These are phyloP conservation scores for Lathronympha strigana DNA, from an alignment of 2,888 invertebrate species.

Conservation along the genomic window DNA sequence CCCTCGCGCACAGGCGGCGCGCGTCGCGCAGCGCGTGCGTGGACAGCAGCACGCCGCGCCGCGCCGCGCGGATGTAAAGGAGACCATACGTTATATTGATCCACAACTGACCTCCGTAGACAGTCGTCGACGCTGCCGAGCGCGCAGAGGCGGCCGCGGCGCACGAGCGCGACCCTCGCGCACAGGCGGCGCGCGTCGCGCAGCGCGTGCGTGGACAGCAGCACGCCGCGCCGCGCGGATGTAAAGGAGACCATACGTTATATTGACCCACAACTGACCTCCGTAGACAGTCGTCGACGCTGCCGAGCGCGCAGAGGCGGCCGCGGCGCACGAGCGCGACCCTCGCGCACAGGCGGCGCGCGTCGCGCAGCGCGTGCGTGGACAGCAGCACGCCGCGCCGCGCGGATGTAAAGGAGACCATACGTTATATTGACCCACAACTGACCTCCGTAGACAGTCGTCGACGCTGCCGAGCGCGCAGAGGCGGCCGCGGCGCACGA, in stretches of 20 bases:
- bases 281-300: slow-evolving; percentile 74
- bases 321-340: slow-evolving; percentile 84
- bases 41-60: slow-evolving; percentile 86
- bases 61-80: too few relatives aligned
- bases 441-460: slow-evolving; percentile 83
- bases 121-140: slow-evolving; percentile 75
- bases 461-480: slow-evolving; percentile 76
- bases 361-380: slow-evolving; percentile 87
- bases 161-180: slow-evolving; percentile 85
- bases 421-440: too few relatives aligned
- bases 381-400: too few relatives aligned
- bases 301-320: slow-evolving; percentile 82
- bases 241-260: too few relatives aligned
- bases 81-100: too few relatives aligned
- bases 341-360: slow-evolving; percentile 73
- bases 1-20: slow-evolving; percentile 73
- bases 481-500: slow-evolving; percentile 84
- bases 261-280: slow-evolving; percentile 74
- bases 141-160: slow-evolving; percentile 82
- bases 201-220: slow-evolving; percentile 88
- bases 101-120: slow-evolving; percentile 82
- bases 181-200: slow-evolving; percentile 73
- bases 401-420: too few relatives aligned
- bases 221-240: slow-evolving; percentile 79
- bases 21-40: slow-evolving; percentile 87